phyloP scores from a whole-genome alignment of 2,888 invertebrate genomes.

The Sinotaia quadrata region DNA sequence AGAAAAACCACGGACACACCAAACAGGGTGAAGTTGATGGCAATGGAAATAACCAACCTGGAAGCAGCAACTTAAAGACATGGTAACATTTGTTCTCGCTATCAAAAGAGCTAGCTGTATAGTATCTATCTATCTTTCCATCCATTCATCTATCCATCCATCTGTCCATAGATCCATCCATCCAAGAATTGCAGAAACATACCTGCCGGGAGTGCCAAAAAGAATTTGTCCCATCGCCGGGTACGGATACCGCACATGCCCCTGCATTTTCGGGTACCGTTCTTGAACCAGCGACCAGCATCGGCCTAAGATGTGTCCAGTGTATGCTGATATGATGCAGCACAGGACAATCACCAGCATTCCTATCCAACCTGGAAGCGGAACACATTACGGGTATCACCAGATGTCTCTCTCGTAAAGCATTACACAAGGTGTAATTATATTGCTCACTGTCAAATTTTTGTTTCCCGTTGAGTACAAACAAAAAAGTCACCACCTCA shows the following conservation, averaged over 20 bases:
- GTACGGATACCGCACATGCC: conserved; percentile 83
- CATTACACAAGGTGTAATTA: no score
- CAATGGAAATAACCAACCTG: conserved; percentile 76
- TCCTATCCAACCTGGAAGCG: conserved; percentile 79
- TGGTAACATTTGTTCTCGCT: no score
- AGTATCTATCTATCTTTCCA: no score
- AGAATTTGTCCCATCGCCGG: conserved; percentile 87
- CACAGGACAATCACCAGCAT: conserved; percentile 77
- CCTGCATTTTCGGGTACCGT: conserved; percentile 76
- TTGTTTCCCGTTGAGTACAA: no score
- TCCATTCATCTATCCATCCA: not conserved
- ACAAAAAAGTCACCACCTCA: no score
- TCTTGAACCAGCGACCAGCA: conserved; percentile 87
- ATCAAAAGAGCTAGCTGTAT: no score
- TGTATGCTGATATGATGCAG: conserved; percentile 81
- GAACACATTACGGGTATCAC: no score
- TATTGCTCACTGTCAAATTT: no score
- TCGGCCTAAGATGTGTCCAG: conserved; percentile 84
- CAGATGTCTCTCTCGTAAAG: no score
- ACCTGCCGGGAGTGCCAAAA: conserved; percentile 76
- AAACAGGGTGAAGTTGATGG: conserved; percentile 79
- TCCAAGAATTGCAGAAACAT: conserved; percentile 20
- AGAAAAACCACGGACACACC: conserved; percentile 79
- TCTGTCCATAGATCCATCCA: not conserved
- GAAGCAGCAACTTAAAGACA: no score